A percentile compares a stretch with the other conserved stretches of the same genome.
Evolutionary conservation across 2,888 invertebrate species (phyloP).

Genomic region (Stenotaenia linearis): DNA sequence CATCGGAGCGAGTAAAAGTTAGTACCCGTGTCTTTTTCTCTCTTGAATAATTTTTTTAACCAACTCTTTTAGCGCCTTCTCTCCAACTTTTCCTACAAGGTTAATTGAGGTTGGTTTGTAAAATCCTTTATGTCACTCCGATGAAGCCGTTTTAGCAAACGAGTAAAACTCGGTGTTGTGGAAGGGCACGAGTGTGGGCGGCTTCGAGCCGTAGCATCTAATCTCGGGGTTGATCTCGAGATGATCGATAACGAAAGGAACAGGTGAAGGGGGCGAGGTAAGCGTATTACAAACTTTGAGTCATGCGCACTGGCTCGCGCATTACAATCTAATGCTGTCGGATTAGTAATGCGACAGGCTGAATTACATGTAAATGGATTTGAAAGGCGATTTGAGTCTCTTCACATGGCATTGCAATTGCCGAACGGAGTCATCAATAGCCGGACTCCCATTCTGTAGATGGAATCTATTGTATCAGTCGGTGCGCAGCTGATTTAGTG

Average conservation of each 20-base stretch:
- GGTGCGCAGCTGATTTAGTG: conserved; percentile 15
- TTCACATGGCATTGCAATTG: background rate
- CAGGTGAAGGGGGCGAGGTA: background rate
- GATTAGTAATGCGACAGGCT: background rate
- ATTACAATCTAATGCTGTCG: background rate
- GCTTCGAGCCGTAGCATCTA: background rate
- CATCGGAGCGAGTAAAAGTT: conserved; percentile 1
- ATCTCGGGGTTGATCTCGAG: background rate
- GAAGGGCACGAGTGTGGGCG: background rate
- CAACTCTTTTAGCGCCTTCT: background rate
- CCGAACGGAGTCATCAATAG: conserved; percentile 5
- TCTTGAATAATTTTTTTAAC: background rate
- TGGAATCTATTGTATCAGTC: conserved; percentile 15
- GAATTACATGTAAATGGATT: conserved; percentile 15
- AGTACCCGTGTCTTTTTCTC: background rate
- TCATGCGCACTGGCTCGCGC: background rate
- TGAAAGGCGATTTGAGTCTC: conserved; percentile 8
- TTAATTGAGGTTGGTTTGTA: background rate
- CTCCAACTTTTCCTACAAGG: background rate
- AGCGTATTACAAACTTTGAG: background rate
- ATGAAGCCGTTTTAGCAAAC: background rate
- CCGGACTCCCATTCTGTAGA: background rate
- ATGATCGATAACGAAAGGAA: background rate
- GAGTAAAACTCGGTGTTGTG: background rate
- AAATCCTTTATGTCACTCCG: background rate